Conservation (phyloP, 2,888 invertebrate species). For the Napeogenes sylphis region DNA sequence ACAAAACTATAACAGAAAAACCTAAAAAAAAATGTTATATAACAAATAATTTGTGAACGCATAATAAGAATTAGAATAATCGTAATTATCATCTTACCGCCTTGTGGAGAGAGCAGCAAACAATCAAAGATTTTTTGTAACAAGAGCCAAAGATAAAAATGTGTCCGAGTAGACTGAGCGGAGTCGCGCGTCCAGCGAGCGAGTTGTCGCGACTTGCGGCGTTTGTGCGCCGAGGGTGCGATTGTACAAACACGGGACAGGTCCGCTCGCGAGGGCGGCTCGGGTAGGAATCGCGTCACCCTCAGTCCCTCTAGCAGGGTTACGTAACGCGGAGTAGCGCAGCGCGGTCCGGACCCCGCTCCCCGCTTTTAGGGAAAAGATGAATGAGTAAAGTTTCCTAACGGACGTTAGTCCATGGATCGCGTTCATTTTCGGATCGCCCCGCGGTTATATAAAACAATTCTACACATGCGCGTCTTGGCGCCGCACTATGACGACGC, state of each 20-base stretch:
- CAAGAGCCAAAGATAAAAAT: constrained; percentile 21
- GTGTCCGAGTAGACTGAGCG: constrained; percentile 12
- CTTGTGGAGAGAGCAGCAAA: constrained; percentile 48
- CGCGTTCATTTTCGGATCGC: constrained; percentile 56
- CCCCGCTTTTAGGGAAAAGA: constrained; percentile 73
- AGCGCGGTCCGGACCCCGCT: constrained; percentile 63
- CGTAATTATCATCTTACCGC: constrained; percentile 60
- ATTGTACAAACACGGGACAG: constrained; percentile 34
- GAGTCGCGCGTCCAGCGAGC: constrained; percentile 25
- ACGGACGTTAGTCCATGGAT: constrained; percentile 69
- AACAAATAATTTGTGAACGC: constrained; percentile 41
- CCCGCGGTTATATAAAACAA: constrained; percentile 63
- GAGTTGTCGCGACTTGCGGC: constrained; percentile 33
- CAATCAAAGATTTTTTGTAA: constrained; percentile 31
- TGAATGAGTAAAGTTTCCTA: constrained; percentile 75
- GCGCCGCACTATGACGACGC: constrained; percentile 14
- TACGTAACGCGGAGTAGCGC: constrained; percentile 64
- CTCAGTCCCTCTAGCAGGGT: constrained; percentile 41
- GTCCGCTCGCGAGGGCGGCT: constrained; percentile 55
- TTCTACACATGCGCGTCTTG: constrained; percentile 50
- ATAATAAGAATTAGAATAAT: constrained; percentile 42
- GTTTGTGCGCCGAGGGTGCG: constrained; percentile 33
- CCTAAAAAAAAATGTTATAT: constrained; percentile 48
- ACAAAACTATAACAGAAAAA: constrained; percentile 35
- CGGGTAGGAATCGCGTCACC: constrained; percentile 52